A percentile compares a stretch with the other conserved stretches of the same genome.
Conservation (phyloP, 2,797 vertebrate species). For the Fistularia tabacaria region DNA sequence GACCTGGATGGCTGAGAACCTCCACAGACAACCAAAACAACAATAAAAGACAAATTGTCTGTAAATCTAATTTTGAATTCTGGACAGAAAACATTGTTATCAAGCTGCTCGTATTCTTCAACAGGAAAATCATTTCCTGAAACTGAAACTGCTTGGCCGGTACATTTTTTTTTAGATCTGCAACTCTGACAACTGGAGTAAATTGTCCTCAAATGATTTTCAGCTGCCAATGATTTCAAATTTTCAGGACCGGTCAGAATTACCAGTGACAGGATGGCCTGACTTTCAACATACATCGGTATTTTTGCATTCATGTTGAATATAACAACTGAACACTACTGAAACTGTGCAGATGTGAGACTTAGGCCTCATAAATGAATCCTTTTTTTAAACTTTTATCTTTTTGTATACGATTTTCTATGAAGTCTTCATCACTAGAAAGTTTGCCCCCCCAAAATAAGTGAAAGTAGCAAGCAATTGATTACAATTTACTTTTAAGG, state of each 20-base stretch:
- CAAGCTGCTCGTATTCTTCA: neutral
- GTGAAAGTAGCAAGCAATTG: conserved; percentile 8
- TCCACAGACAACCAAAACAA: no score
- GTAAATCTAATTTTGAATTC: no score
- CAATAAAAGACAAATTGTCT: no score
- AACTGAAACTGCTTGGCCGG: neutral
- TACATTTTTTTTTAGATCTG: no score
- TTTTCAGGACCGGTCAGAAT: neutral
- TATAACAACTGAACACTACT: neutral
- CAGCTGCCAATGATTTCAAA: neutral
- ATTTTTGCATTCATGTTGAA: neutral
- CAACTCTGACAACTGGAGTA: neutral
- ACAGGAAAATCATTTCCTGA: neutral
- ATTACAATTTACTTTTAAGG: conserved; percentile 32
- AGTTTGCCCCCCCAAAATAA: neutral
- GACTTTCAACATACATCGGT: no score
- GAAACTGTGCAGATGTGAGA: neutral
- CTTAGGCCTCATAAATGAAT: no score
- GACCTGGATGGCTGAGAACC: no score
- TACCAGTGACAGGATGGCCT: no score
- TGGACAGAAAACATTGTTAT: neutral
- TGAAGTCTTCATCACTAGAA: neutral
- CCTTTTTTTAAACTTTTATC: no score
- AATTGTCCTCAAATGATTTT: neutral
- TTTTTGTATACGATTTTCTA: no score